These are phyloP conservation scores for Ametastegia equiseti DNA, from an alignment of 2,888 invertebrate species.

Conservation along the genomic window DNA sequence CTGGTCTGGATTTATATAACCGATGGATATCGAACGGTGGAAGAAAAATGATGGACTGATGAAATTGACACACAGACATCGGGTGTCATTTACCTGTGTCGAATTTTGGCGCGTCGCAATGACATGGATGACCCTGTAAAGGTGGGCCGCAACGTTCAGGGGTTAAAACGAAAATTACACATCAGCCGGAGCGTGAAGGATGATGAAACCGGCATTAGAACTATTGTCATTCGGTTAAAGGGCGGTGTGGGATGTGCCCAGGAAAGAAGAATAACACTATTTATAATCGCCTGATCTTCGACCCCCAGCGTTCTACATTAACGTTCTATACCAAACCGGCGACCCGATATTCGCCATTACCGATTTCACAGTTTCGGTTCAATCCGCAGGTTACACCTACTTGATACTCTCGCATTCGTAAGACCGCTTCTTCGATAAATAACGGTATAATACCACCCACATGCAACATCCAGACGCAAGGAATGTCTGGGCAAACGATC, in stretches of 20 bases:
- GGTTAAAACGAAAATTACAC: slow-evolving; percentile 16
- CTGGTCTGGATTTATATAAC: not conserved
- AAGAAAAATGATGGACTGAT: not conserved
- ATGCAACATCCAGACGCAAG: not conserved
- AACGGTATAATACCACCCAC: slow-evolving; percentile 12
- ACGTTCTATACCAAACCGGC: not conserved
- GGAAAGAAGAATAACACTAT: not conserved
- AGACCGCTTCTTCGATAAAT: not conserved
- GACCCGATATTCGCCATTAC: slow-evolving; percentile 14
- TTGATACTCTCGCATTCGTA: not conserved
- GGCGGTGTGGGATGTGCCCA: not conserved
- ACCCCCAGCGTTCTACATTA: not conserved
- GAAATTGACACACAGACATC: not conserved
- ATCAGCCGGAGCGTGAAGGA: not conserved
- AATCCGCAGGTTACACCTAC: not conserved
- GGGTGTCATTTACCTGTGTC: not conserved
- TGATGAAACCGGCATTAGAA: not conserved
- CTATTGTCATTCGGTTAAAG: slow-evolving; percentile 1
- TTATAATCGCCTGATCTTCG: not conserved
- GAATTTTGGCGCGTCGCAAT: not conserved
- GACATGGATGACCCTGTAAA: not conserved
- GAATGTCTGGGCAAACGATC: slow-evolving; percentile 20
- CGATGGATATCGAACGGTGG: not conserved
- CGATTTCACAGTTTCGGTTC: slow-evolving; percentile 14
- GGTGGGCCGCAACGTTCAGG: not conserved